phyloP scores from a whole-genome alignment of 2,797 vertebrate species.

The Alauda arvensis region DNA sequence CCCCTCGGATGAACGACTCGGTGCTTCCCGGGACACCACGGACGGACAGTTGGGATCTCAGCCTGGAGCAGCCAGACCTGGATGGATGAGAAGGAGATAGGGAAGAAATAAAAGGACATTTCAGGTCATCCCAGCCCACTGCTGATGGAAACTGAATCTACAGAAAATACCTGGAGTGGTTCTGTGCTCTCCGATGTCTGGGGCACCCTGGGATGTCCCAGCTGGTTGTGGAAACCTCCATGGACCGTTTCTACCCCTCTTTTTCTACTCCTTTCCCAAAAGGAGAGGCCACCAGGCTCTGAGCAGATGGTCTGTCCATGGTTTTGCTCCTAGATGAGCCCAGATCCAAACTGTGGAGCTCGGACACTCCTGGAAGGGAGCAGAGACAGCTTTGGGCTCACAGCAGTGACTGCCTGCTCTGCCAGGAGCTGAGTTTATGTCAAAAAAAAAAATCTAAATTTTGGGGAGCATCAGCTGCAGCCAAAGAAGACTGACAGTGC shows the following conservation, averaged over 20 bases:
- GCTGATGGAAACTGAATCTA: neutral
- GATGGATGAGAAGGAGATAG: neutral
- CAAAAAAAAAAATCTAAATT: neutral
- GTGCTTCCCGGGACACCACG: accelerated
- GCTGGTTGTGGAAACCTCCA: neutral
- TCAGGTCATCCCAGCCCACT: neutral
- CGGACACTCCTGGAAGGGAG: neutral
- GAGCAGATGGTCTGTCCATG: neutral
- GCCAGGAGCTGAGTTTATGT: neutral
- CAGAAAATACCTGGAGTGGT: neutral
- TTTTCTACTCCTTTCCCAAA: neutral
- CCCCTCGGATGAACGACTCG: accelerated
- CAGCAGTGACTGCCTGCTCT: accelerated
- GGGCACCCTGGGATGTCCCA: neutral
- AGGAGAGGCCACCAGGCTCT: neutral
- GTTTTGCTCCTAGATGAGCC: neutral
- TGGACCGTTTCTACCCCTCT: neutral
- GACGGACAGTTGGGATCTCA: accelerated
- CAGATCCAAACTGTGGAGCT: accelerated
- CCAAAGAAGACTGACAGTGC: neutral
- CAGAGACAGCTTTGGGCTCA: accelerated
- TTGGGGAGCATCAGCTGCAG: neutral
- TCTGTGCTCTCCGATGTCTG: neutral
- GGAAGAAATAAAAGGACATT: neutral
- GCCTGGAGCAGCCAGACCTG: neutral